Conservation (phyloP, 2,113 vertebrate genomes). For the Barbus barbus region DNA sequence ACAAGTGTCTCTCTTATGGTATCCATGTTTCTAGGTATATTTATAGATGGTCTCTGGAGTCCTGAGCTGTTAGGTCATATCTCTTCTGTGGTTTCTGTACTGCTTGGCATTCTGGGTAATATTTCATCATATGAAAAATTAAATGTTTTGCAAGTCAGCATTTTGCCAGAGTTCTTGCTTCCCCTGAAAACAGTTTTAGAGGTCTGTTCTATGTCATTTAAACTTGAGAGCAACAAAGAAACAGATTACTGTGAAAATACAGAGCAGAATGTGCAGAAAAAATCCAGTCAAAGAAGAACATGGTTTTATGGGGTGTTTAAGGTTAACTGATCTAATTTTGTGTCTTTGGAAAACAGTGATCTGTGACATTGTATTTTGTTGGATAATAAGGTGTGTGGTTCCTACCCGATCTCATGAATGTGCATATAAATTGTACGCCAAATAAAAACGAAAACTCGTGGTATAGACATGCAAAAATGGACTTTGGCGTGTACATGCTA, state of each 20-base stretch:
- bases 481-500: no score
- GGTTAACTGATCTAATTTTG: not conserved
- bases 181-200: no score
- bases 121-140: not conserved
- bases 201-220: not conserved
- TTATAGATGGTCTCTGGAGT: conserved; percentile 14
- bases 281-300: not conserved
- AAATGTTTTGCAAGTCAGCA: not conserved
- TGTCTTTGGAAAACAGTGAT: not conserved
- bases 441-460: no score
- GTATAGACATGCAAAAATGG: no score
- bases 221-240: not conserved
- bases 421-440: no score
- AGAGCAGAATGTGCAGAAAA: not conserved
- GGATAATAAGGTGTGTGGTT: no score
- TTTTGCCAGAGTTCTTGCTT: not conserved
- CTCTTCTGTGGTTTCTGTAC: not conserved
- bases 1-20: not conserved
- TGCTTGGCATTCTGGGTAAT: not conserved
- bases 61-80: conserved; percentile 30
- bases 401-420: no score
- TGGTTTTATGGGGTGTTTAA: not conserved
- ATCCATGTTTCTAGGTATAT: not conserved
- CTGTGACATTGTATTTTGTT: no score
- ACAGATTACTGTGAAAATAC: not conserved